phyloP scores from a whole-genome alignment of 2,888 invertebrate genomes.

The Apantesis nais region DNA sequence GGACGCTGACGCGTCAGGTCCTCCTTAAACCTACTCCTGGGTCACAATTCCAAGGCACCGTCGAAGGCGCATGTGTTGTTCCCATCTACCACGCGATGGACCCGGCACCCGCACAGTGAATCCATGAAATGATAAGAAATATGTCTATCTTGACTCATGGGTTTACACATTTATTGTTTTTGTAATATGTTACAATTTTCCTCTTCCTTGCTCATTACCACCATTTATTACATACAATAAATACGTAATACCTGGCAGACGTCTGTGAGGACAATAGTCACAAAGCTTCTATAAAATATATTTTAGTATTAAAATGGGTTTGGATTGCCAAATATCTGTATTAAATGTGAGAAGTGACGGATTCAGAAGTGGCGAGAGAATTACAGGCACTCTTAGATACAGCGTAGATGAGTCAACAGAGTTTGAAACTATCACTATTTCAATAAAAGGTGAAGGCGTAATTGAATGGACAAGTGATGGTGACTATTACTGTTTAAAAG shows the following conservation, averaged over 20 bases:
- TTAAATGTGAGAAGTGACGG: constrained; percentile 26
- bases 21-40: too few relatives aligned
- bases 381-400: constrained; percentile 45
- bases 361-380: constrained; percentile 36
- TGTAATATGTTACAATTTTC: not conserved
- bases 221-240: not conserved
- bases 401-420: constrained; percentile 37
- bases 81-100: too few relatives aligned
- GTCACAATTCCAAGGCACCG: too few relatives aligned
- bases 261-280: not conserved
- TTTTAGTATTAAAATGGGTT: constrained; percentile 19
- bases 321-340: constrained; percentile 43
- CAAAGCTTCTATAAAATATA: not conserved
- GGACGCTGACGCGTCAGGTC: too few relatives aligned
- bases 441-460: constrained; percentile 42
- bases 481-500: not conserved
- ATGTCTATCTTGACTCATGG: not conserved
- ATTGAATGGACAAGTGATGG: constrained; percentile 21
- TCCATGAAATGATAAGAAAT: too few relatives aligned
- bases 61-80: too few relatives aligned
- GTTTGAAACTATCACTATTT: constrained; percentile 35
- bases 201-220: not conserved
- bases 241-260: not conserved
- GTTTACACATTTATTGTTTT: not conserved
- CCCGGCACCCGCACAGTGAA: too few relatives aligned